Evolutionary conservation across 64 coral and sea anemone genomes (phyloP), one percentile per base, ranked within the genome.

Genomic region (Porites australiensis): DNA sequence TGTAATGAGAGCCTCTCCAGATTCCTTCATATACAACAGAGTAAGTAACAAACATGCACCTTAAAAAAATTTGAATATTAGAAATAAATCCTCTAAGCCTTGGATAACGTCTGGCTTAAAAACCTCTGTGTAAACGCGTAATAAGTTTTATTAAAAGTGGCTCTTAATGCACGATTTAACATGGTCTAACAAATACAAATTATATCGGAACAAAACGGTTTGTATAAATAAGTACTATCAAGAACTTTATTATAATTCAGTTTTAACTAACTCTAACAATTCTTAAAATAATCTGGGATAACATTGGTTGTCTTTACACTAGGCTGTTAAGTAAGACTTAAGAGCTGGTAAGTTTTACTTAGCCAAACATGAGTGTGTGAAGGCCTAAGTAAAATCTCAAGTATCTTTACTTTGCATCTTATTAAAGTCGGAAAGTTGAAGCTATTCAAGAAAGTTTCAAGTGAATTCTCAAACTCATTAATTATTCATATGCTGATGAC

Each of bases 81-180:
- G 74, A 88, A 88, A 72, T 70, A 88, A 72, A n/a, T 44, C 70
- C 44, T 74, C 86, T 74, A 88, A 75, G 67, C 71, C 70, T 74
- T 88, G 86, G 86, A 75, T 88, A 60, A 88, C 71, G 52, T 74
- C 20, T 75, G 86, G 70, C 72, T 54, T 87, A n/a, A 70, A 72
- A 70, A 87, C 67, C n/a, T 75, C 53, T 59, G 74, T 88, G 47
- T 71, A 87, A 87, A 73, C 44, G 16, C 51, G 67, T 13, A 21
- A 87, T 43, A 87, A 87, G 44, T 57, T 88, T 60, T 88, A 88
- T 88, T 74, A 88, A 88, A 76, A 88, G 58, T 88, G 86, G 86
- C 69, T 88, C 61, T 73, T 74, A 52, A 88, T 69, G 14, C 86
- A 53, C 55, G 75, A 60, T 43, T 43, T 74, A 44, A 16, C 7